These are phyloP conservation scores for Dromius quadrimaculatus DNA, from an alignment of 2,888 invertebrate species.

Conservation along the genomic window DNA sequence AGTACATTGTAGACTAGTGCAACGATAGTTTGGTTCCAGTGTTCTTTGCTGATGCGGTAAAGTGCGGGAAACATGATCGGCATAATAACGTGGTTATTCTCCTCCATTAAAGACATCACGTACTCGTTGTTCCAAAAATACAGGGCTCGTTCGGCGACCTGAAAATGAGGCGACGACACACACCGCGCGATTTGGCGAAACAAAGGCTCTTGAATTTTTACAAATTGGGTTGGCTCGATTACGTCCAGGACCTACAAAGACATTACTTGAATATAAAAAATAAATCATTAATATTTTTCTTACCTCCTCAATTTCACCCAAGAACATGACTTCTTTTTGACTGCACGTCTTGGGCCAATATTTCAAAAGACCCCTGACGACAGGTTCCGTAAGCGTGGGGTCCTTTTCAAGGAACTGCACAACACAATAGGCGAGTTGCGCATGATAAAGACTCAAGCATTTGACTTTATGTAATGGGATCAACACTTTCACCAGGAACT, in stretches of 20 bases:
- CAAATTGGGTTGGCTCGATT: slow-evolving; percentile 99
- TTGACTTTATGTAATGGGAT: slow-evolving; percentile 97
- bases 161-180: slow-evolving; percentile 99
- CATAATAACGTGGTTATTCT: slow-evolving; percentile 98
- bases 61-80: slow-evolving; percentile 99
- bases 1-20: slow-evolving; percentile 99
- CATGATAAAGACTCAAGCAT: slow-evolving; percentile 96
- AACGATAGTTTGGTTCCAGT: slow-evolving; percentile 99
- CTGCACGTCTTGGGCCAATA: slow-evolving; percentile 99
- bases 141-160: slow-evolving; percentile 98
- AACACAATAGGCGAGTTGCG: slow-evolving; percentile 98
- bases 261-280: no score
- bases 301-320: slow-evolving; percentile 96
- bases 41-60: slow-evolving; percentile 99
- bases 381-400: slow-evolving; percentile 93
- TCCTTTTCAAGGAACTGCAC: slow-evolving; percentile 99
- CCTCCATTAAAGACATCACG: slow-evolving; percentile 98
- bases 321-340: slow-evolving; percentile 99
- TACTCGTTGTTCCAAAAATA: slow-evolving; percentile 99
- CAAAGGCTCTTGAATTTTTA: slow-evolving; percentile 96
- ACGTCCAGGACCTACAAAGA: slow-evolving; percentile 86
- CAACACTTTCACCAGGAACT: slow-evolving; percentile 94
- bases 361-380: slow-evolving; percentile 93
- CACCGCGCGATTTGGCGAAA: slow-evolving; percentile 97
- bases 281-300: background rate